phyloP scores from a whole-genome alignment of 2,888 invertebrate genomes.

The Drosophila barbarae region DNA sequence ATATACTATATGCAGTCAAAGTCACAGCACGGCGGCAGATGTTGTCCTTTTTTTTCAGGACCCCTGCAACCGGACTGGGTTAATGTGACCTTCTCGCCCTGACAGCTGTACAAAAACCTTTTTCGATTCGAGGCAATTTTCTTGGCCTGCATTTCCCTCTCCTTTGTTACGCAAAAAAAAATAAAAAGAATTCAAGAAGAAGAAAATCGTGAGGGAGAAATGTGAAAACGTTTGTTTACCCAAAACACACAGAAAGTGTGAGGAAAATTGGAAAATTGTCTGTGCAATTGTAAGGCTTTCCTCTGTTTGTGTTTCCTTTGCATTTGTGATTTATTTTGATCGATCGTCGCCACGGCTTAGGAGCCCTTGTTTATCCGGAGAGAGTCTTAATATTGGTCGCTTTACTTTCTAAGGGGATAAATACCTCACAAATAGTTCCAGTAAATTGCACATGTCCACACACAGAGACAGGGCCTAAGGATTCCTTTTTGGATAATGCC shows the following conservation, averaged over 20 bases:
- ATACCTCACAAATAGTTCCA: slow-evolving; percentile 70
- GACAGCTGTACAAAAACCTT: slow-evolving; percentile 55
- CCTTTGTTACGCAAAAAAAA: slow-evolving; percentile 69
- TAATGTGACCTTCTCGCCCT: slow-evolving; percentile 54
- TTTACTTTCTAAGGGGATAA: slow-evolving; percentile 50
- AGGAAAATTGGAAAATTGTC: slow-evolving; percentile 68
- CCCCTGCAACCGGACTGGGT: slow-evolving; percentile 34
- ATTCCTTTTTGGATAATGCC: slow-evolving; percentile 15
- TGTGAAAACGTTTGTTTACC: slow-evolving; percentile 61
- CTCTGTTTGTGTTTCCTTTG: slow-evolving; percentile 7
- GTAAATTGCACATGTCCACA: slow-evolving; percentile 68
- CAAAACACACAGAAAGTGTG: slow-evolving; percentile 50
- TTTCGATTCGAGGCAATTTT: slow-evolving; percentile 39
- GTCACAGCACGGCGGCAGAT: slow-evolving; percentile 62
- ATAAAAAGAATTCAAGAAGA: slow-evolving; percentile 8
- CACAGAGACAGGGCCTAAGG: slow-evolving; percentile 43
- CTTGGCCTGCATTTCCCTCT: slow-evolving; percentile 45
- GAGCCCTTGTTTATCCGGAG: slow-evolving; percentile 53
- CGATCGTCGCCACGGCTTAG: slow-evolving; percentile 62
- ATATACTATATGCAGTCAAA: slow-evolving; percentile 18
- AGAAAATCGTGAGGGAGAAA: slow-evolving; percentile 13
- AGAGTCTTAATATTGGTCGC: slow-evolving; percentile 63
- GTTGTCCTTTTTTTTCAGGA: slow-evolving; percentile 58
- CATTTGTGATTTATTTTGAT: slow-evolving; percentile 72
- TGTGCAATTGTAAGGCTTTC: slow-evolving; percentile 66